Percentiles rank a stretch among this genome's conserved stretches.
Conservation (phyloP, 1,140 invertebrate genomes). For the Helicoverpa zea region DNA sequence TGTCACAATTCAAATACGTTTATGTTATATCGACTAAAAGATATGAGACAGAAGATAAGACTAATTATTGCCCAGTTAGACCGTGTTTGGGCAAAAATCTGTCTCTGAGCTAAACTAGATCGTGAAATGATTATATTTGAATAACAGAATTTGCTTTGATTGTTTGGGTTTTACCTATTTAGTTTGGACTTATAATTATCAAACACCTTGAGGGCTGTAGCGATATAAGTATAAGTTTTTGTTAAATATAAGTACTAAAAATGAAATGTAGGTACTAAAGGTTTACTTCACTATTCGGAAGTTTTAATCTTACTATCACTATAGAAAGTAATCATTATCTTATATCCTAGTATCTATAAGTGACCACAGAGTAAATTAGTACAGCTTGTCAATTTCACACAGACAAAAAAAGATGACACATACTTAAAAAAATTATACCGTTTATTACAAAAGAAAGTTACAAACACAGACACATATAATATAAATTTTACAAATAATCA, state of each 20-base stretch:
- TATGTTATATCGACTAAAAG: slow-evolving; percentile 21
- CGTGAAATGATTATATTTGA: slow-evolving; percentile 30
- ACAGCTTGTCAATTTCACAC: background rate
- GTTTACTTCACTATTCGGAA: background rate
- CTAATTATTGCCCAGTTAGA: slow-evolving; percentile 44
- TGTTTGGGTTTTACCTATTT: background rate
- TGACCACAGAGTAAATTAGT: background rate
- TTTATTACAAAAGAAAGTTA: no score
- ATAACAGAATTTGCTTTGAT: background rate
- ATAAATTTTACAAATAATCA: no score
- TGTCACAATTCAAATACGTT: slow-evolving; percentile 44
- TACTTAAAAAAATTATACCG: background rate
- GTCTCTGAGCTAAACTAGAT: background rate
- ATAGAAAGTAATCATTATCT: no score
- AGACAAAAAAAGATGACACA: background rate
- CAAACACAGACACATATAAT: no score
- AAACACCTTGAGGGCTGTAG: no score
- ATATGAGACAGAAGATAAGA: slow-evolving; percentile 29
- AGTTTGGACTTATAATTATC: background rate
- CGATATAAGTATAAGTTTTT: no score
- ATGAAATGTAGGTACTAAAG: background rate
- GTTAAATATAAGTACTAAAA: background rate
- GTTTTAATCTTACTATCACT: no score
- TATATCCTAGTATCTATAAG: background rate
- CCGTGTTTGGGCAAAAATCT: slow-evolving; percentile 36